phyloP scores from a whole-genome alignment of 2,888 invertebrate genomes.

The Drosophila leonis region DNA sequence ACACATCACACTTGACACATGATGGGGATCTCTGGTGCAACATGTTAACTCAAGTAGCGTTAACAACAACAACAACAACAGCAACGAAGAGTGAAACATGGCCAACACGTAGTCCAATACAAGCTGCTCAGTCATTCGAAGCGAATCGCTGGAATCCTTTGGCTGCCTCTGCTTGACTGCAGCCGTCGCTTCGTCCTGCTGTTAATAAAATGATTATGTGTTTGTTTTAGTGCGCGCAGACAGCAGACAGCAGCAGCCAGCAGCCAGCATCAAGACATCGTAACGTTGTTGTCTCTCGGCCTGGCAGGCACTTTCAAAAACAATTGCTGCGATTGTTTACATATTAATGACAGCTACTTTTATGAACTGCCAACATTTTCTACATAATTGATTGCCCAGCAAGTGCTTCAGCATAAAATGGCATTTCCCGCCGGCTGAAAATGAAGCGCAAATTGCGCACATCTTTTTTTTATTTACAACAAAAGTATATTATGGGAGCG shows the following conservation, averaged over 20 bases:
- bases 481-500: not conserved
- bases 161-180: conserved; percentile 53
- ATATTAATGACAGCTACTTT: conserved; percentile 74
- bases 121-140: conserved; percentile 47
- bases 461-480: conserved; percentile 7
- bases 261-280: conserved; percentile 12
- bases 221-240: conserved; percentile 74
- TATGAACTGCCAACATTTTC: conserved; percentile 64
- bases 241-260: conserved; percentile 8
- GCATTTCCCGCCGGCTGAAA: conserved; percentile 18
- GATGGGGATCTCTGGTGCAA: conserved; percentile 70
- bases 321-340: conserved; percentile 74
- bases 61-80: conserved; percentile 36
- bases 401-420: conserved; percentile 43
- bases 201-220: conserved; percentile 81
- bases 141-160: conserved; percentile 59
- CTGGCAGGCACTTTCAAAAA: conserved; percentile 54
- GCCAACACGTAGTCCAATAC: conserved; percentile 52
- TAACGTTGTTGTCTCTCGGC: conserved; percentile 20
- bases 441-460: conserved; percentile 43
- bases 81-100: conserved; percentile 29
- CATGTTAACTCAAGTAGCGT: conserved; percentile 76
- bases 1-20: conserved; percentile 53
- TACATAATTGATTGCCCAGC: conserved; percentile 68
- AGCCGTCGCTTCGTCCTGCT: conserved; percentile 44